Percentiles rank a stretch among this genome's conserved stretches.
phyloP scores from a whole-genome alignment of 2,113 vertebrate genomes.

The Zootoca vivipara region DNA sequence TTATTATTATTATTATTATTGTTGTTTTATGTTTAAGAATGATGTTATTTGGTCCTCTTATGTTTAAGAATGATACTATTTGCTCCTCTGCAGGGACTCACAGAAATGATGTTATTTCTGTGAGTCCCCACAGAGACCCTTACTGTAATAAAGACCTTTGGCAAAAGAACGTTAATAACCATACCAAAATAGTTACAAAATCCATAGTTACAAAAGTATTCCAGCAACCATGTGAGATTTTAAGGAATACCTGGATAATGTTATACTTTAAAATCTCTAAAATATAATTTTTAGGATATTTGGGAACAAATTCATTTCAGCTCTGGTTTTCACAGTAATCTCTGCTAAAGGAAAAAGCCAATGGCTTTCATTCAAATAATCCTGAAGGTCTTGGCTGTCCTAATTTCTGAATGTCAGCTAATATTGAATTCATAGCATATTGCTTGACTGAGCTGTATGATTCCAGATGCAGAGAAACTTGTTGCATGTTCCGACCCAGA shows the following conservation, averaged over 20 bases:
- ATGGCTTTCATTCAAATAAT: constrained; percentile 13
- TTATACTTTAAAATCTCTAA: neutral
- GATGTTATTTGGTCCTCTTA: too few species aligned
- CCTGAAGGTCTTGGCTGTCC: constrained; percentile 29
- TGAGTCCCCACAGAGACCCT: neutral
- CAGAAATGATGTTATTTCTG: too few species aligned
- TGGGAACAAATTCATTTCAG: constrained; percentile 8
- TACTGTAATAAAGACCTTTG: too few species aligned
- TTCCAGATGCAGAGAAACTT: constrained; percentile 38
- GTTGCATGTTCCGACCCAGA: too few species aligned
- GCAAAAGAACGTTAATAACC: too few species aligned
- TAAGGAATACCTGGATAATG: neutral
- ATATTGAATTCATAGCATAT: constrained; percentile 51
- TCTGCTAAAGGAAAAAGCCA: neutral
- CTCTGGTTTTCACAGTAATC: neutral
- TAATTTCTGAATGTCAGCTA: constrained; percentile 48
- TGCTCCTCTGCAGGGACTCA: too few species aligned
- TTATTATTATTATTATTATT: too few species aligned
- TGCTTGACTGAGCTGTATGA: constrained; percentile 36
- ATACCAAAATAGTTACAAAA: too few species aligned
- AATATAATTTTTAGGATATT: neutral
- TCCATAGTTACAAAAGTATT: neutral
- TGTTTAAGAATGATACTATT: too few species aligned
- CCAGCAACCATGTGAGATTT: neutral
- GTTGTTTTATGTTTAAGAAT: too few species aligned